Evolutionary conservation across 2,888 invertebrate genomes (phyloP), one percentile per base, ranked within the genome.

Genomic region (Amphipyra tragopoginis): DNA sequence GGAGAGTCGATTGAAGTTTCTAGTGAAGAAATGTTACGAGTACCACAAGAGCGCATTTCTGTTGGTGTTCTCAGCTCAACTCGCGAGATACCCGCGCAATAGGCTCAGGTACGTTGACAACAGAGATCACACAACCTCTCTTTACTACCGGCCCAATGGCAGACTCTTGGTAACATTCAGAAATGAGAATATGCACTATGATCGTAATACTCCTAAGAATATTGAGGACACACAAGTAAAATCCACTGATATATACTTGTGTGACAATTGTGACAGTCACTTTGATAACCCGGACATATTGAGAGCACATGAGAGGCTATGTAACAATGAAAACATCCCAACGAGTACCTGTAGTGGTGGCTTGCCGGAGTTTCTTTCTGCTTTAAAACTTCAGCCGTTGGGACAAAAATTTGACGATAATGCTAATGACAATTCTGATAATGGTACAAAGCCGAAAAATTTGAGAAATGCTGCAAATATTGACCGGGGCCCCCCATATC

Each of bases 231-330:
- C 93, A 66, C 95, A 95, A 86, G 91, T 96, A 42, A 96, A 96
- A 80, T 93, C 96, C 66, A 91, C 96, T 69, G 97, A 97, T 82
- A 97, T 97, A 80, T 97, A 97, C 88, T 91, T 97, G 50, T 97
- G 97, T 89, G 97, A 97, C 83, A 96, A 96, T 83, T 97, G 97
- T 87, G 97, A 97, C 88, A 96, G 96, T 63, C 97, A 97, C 87
- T 96, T 97, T 84, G 96, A 96, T 70, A 94, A 93, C 72, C 80
- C 90, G 55, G 90, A 92, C 42, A 77, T 87, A 50, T 75, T 94
- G 43, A 87, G 82, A 78, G 88, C 86, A 0, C 95, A 95, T 75
- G 95, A 95, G 85, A 90, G 93, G 84, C 89, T 94, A 48, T 95
- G 95, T 77, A 93, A 92, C 63, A 90, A 87, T 85, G 88, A 88